Percentiles rank a stretch among this genome's conserved stretches.
phyloP scores from a whole-genome alignment of 2,113 vertebrate genomes.

The Polypterus bichir region DNA sequence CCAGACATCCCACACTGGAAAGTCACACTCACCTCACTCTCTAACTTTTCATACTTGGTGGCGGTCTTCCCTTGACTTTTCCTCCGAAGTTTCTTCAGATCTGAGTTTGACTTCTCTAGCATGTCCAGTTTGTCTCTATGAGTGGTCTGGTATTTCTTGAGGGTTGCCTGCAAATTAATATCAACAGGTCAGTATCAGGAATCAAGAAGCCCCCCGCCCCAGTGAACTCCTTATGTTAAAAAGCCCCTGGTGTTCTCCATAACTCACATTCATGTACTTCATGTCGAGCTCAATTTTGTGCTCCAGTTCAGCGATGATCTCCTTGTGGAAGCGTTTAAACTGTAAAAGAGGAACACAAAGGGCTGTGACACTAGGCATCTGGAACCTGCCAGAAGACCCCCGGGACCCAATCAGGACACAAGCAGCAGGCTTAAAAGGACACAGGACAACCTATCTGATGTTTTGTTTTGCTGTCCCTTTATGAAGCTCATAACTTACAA shows the following conservation, averaged over 20 bases:
- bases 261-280: conserved; percentile 92
- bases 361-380: too few relatives aligned
- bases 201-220: neutral
- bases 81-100: conserved; percentile 83
- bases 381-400: too few relatives aligned
- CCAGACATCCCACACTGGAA: neutral
- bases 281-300: conserved; percentile 91
- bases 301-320: conserved; percentile 82
- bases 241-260: neutral
- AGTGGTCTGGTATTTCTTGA: conserved; percentile 86
- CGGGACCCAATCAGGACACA: too few relatives aligned
- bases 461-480: too few relatives aligned
- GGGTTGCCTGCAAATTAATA: conserved; percentile 65
- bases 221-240: neutral
- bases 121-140: conserved; percentile 77
- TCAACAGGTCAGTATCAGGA: neutral
- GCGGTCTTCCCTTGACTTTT: conserved; percentile 86
- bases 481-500: too few relatives aligned
- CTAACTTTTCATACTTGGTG: conserved; percentile 73
- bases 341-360: conserved; percentile 36
- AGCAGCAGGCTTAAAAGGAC: too few relatives aligned
- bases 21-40: conserved; percentile 69
- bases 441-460: too few relatives aligned
- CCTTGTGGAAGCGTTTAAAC: conserved; percentile 85
- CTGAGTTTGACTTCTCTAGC: conserved; percentile 80